Conservation (phyloP, 2,888 invertebrate species). For the Dasysyrphus tricinctus region DNA sequence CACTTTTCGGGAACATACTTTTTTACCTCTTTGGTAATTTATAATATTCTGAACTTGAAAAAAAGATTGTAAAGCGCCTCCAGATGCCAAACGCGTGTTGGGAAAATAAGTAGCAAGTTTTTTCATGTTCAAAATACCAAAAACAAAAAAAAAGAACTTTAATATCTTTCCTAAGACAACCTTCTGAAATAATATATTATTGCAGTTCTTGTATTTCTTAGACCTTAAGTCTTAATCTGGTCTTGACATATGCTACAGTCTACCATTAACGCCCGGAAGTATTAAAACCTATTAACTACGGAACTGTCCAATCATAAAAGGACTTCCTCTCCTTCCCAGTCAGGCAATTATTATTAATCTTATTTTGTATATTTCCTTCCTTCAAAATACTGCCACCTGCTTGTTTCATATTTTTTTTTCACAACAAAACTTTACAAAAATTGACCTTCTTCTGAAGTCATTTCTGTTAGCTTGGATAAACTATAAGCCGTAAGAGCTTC, state of each 20-base stretch:
- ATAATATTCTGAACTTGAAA: too few relatives aligned
- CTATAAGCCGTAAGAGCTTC: constrained; percentile 5
- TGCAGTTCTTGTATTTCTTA: too few relatives aligned
- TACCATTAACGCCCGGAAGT: not conserved
- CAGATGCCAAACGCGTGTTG: too few relatives aligned
- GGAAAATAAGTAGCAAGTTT: too few relatives aligned
- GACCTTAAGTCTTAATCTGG: not conserved
- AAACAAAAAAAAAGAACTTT: too few relatives aligned
- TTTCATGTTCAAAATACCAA: too few relatives aligned
- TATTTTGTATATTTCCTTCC: not conserved
- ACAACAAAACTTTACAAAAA: not conserved
- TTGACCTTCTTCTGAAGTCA: constrained; percentile 18
- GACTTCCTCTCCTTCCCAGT: not conserved
- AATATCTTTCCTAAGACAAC: too few relatives aligned
- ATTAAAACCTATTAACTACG: constrained; percentile 5
- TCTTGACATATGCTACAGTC: not conserved
- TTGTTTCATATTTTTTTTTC: constrained; percentile 3
- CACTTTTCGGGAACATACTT: too few relatives aligned
- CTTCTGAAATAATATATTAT: too few relatives aligned
- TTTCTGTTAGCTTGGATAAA: constrained; percentile 6
- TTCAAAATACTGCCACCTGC: constrained; percentile 5
- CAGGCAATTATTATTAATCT: constrained; percentile 27
- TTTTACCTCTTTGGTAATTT: too few relatives aligned
- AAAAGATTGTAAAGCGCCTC: too few relatives aligned
- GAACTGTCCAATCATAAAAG: constrained; percentile 13